Conservation (phyloP, 1,140 invertebrate genomes). For the Adoxophyes honmai region DNA sequence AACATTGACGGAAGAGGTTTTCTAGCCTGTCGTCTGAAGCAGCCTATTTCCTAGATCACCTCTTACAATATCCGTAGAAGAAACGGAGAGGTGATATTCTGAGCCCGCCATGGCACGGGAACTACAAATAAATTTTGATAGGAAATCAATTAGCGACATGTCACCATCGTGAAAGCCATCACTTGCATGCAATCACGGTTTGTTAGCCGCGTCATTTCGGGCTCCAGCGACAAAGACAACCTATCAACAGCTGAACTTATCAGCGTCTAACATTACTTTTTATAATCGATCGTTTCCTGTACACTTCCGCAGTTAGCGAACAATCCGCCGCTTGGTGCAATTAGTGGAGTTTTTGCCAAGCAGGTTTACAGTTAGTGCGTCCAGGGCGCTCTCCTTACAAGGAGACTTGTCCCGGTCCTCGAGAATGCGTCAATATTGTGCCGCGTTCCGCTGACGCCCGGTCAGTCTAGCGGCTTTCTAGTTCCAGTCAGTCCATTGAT, state of each 20-base stretch:
- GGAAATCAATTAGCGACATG: conserved; percentile 4
- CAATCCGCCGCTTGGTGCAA: conserved; percentile 25
- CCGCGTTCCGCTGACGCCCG: conserved; percentile 28
- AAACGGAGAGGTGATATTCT: no score
- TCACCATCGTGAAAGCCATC: neutral
- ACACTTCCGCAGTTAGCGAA: neutral
- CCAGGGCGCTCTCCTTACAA: conserved; percentile 53
- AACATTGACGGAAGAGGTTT: no score
- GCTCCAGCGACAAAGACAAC: neutral
- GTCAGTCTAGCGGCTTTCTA: conserved; percentile 10
- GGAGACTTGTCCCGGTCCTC: conserved; percentile 48
- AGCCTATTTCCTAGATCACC: no score
- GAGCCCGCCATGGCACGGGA: no score
- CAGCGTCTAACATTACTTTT: neutral
- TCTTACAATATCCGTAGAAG: no score
- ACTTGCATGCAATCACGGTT: neutral
- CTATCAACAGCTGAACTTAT: neutral
- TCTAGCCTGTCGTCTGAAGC: no score
- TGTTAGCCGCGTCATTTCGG: conserved; percentile 5
- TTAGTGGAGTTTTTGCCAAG: conserved; percentile 48
- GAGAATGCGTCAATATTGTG: conserved; percentile 62
- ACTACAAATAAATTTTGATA: no score
- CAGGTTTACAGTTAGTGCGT: conserved; percentile 57
- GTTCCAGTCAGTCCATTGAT: conserved; percentile 9
- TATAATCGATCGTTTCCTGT: conserved; percentile 5